Base-by-base conservation (phyloP, 2,888 invertebrate genomes). In the Keiferia lycopersicella region DNA sequence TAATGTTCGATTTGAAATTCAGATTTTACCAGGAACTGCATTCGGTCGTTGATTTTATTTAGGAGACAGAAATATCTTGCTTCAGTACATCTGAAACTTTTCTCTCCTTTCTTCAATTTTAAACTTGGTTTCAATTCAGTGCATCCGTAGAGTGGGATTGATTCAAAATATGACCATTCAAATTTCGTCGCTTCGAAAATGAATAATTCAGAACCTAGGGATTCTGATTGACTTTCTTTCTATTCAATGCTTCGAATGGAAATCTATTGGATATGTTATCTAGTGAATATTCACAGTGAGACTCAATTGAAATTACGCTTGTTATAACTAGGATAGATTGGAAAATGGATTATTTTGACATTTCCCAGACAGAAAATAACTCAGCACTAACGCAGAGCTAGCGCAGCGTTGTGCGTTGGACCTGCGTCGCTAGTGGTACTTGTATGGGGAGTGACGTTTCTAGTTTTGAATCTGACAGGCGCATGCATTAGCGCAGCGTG, bases 1-100 rank as follows among this genome's bases (percentile, higher is more conserved):
- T 26, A 61, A 56, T 51, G 63, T 64, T 63, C 59, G 63, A 61
- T 61, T 61, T 45, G 56, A 58, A 64, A 64, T 61, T 64, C 61
- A 58, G 64, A 64, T 64, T 61, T 34, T 45, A 18, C 39, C 39
- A 56, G 58, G 39, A 58, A 58, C 20, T 38, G 39, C 38, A 58
- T 38, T 39, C 58, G 39, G 20, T 58, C 58, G 38, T 58, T 18
- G 58, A 58, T 38, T 58, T 58, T 39, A 58, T 58, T 56, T 56
- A 56, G 56, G 56, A 34, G 30, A 56, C 56, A 56, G 34, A 34
- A 34, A 56, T 56, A 56, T 56, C 34, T 56, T 14, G 16, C 16
- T 16, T 4, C 34, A 34, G 34, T 30, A 14, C 34, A 6, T 34
- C 34, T 53, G 14, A 26, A 30, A 30, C n/a, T 12, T 34, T 34